These are phyloP conservation scores for Schizopygopsis pylzovi DNA, from an alignment of 2,797 vertebrate species.

Conservation along the genomic window DNA sequence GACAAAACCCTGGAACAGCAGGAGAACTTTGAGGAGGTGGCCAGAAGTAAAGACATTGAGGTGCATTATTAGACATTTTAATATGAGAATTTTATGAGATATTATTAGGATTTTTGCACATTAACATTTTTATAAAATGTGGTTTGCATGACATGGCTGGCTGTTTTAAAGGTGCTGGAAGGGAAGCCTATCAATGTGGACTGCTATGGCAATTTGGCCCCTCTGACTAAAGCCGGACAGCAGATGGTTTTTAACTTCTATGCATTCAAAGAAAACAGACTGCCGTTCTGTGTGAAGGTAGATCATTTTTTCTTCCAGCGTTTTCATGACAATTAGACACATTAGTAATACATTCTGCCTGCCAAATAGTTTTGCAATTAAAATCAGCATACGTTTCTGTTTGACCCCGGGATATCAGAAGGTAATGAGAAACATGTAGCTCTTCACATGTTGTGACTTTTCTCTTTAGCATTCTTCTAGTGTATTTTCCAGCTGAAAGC, in stretches of 20 bases:
- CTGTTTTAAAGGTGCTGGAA: slow-evolving; percentile 90
- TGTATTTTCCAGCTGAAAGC: background rate
- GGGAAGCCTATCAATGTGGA: slow-evolving; percentile 96
- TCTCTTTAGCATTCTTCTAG: background rate
- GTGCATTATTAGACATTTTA: slow-evolving; percentile 16
- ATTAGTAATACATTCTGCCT: background rate
- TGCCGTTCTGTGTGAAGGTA: slow-evolving; percentile 99
- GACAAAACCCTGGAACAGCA: slow-evolving; percentile 99
- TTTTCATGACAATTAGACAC: background rate
- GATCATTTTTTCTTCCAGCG: slow-evolving; percentile 6
- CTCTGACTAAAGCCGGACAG: slow-evolving; percentile 95
- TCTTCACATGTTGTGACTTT: background rate
- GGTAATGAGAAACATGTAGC: background rate
- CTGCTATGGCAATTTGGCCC: slow-evolving; percentile 96
- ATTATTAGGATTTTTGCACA: background rate
- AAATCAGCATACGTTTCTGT: background rate
- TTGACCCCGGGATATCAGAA: background rate
- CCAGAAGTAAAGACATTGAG: slow-evolving; percentile 97
- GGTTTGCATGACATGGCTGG: background rate
- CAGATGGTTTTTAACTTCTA: slow-evolving; percentile 98
- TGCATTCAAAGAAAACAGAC: slow-evolving; percentile 98
- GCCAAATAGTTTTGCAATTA: background rate
- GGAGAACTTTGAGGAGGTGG: slow-evolving; percentile 99
- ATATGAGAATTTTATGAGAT: background rate
- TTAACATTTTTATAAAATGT: background rate